Evolutionary conservation across 2,113 vertebrate species (phyloP), one percentile per base, ranked within the genome.

Genomic region (Muntiacus muntjak): DNA sequence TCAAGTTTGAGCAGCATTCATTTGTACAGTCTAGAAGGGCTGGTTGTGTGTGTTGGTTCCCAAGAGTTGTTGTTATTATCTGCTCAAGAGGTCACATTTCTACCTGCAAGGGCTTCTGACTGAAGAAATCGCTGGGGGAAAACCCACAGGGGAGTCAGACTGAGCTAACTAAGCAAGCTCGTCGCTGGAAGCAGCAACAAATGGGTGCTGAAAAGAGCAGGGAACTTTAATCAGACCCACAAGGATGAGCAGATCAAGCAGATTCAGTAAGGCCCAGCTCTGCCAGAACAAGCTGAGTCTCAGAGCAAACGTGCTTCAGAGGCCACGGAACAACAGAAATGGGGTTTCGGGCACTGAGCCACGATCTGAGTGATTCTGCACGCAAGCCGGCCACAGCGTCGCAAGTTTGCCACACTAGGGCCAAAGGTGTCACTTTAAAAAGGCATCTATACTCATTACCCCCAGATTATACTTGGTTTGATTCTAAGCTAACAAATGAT

Each of bases 401-500:
- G 92, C n/a, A 4, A 2, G 60, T 98, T 54, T 90, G 58, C 91
- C n/a, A 86, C 87, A 97, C 30, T 5, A 85, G 95, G 97, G 74
- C 89, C 96, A 95, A 95, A 97, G 95, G 81, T 87, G 98, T 94
- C 94, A 92, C 96, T 98, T 98, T 78, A 88, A 94, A 94, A 97
- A 91, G 89, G 97, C 95, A 96, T 93, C 62, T 97, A 95, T 92
- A 96, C 97, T 97, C 97, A 97, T 98, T 98, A 95, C 21, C 96
- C 9, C 50, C 17, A 97, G 87, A 98, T 98, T 96, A 97, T 67
- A 97, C 96, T 96, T 97, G 76, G 96, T 98, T 98, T 98, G 94
- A 91, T 94, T 94, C 78, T 98, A 96, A 90, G 71, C 40, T 97
- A 98, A 97, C 94, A 98, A 97, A 96, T 96, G 94, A 94, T 93